Percentiles rank a stretch among this genome's conserved stretches.
phyloP scores from a whole-genome alignment of 2,113 vertebrate genomes.

The Pedionomus torquatus region DNA sequence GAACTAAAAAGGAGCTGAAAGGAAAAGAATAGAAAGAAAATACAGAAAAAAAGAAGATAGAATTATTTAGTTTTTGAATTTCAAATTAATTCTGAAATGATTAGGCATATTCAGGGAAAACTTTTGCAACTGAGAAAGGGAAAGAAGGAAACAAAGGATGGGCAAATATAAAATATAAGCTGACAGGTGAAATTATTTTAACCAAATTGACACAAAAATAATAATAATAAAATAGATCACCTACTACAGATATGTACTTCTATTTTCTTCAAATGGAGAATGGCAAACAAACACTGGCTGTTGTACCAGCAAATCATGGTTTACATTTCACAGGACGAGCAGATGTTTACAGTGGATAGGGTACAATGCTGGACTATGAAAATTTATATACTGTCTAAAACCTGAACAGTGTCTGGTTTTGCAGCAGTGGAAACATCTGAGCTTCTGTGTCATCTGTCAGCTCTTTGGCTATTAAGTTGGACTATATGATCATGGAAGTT shows the following conservation, averaged over 20 bases:
- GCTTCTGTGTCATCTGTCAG: background rate
- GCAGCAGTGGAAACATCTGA: background rate
- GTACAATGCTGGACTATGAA: too few relatives aligned
- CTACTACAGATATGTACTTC: background rate
- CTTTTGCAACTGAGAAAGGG: background rate
- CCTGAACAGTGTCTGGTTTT: background rate
- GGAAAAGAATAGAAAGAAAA: background rate
- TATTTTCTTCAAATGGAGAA: background rate
- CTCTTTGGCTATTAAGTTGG: background rate
- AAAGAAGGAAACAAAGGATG: background rate
- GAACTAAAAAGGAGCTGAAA: background rate
- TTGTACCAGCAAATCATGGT: background rate
- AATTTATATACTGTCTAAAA: background rate
- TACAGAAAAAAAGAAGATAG: background rate
- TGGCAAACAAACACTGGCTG: background rate
- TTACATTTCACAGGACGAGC: background rate
- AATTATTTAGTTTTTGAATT: background rate
- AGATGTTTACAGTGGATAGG: background rate
- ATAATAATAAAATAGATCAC: background rate
- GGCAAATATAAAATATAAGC: background rate
- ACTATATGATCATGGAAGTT: background rate
- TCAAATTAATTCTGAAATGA: background rate
- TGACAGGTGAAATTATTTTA: background rate
- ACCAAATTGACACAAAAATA: background rate
- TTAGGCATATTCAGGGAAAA: background rate